Evolutionary conservation across 2,797 vertebrate genomes (phyloP).

Genomic region (Chromis chromis): DNA sequence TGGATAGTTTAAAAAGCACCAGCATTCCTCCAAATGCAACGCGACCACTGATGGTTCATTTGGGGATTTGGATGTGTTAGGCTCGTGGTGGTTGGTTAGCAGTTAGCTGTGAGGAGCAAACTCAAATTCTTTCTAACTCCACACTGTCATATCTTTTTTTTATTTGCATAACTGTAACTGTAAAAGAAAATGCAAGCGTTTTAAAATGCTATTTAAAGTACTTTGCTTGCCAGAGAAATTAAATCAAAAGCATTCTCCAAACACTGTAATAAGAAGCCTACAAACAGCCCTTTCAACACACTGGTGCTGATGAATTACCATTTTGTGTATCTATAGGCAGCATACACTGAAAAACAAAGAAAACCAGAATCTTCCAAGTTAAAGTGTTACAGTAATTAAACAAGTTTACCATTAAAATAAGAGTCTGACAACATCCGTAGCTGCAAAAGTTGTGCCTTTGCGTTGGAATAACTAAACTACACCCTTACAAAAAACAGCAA

Average conservation of each 20-base stretch:
- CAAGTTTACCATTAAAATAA: constrained; percentile 9
- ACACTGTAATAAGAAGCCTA: background rate
- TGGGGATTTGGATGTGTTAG: too few relatives aligned
- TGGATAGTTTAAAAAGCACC: background rate
- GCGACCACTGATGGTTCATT: too few relatives aligned
- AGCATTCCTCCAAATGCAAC: too few relatives aligned
- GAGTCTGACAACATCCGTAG: background rate
- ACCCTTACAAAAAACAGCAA: background rate
- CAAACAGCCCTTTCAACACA: background rate
- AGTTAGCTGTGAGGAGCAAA: too few relatives aligned
- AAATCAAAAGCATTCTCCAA: background rate
- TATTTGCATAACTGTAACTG: too few relatives aligned
- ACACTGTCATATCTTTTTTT: background rate
- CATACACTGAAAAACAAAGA: background rate
- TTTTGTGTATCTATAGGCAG: background rate
- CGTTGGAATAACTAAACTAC: constrained; percentile 13
- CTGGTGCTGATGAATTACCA: background rate
- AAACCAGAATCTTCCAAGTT: background rate
- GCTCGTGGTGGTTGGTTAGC: too few relatives aligned
- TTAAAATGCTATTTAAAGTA: background rate
- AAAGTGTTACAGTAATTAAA: constrained; percentile 20
- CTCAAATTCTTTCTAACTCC: too few relatives aligned
- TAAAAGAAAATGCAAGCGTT: background rate
- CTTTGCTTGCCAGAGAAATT: background rate
- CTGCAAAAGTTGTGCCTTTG: constrained; percentile 11